Percentiles rank a stretch among this genome's conserved stretches.
phyloP scores from a whole-genome alignment of 1,140 invertebrate species.

The Drosophila fuyamai region DNA sequence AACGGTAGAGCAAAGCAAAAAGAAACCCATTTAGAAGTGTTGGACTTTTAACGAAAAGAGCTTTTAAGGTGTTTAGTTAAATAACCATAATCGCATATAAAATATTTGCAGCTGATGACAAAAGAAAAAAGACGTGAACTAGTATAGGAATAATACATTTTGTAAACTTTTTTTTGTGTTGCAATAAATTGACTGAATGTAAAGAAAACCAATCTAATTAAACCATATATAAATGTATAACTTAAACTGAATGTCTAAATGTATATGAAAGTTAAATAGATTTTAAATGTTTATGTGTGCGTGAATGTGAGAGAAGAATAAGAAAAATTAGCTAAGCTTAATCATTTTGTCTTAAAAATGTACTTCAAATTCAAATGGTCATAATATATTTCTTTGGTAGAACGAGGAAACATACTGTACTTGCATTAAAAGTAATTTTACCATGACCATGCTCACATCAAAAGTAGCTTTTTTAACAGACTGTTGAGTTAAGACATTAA shows the following conservation, averaged over 20 bases:
- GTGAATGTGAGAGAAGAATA: constrained; percentile 1
- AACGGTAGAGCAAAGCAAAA: constrained; percentile 5
- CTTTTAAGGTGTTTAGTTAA: constrained; percentile 43
- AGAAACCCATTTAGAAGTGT: constrained; percentile 22
- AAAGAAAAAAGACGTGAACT: constrained; percentile 24
- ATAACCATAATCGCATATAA: constrained; percentile 8
- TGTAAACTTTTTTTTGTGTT: constrained; percentile 52
- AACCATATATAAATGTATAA: constrained; percentile 33
- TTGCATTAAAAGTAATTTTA: neutral
- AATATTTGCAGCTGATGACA: constrained; percentile 17
- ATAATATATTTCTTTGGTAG: neutral
- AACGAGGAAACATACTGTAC: neutral
- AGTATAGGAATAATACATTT: constrained; percentile 6
- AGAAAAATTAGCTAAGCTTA: constrained; percentile 44
- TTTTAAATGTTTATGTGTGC: constrained; percentile 51
- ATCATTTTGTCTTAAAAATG: constrained; percentile 8
- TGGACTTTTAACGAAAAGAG: constrained; percentile 35
- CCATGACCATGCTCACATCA: no score
- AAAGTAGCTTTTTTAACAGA: neutral
- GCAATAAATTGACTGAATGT: constrained; percentile 79
- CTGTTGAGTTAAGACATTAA: neutral
- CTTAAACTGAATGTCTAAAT: constrained; percentile 64
- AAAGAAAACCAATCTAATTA: constrained; percentile 41
- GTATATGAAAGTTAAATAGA: constrained; percentile 61
- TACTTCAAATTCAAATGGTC: constrained; percentile 12